phyloP scores from a whole-genome alignment of 2,888 invertebrate genomes.

The Tenthredo scrophulariae region DNA sequence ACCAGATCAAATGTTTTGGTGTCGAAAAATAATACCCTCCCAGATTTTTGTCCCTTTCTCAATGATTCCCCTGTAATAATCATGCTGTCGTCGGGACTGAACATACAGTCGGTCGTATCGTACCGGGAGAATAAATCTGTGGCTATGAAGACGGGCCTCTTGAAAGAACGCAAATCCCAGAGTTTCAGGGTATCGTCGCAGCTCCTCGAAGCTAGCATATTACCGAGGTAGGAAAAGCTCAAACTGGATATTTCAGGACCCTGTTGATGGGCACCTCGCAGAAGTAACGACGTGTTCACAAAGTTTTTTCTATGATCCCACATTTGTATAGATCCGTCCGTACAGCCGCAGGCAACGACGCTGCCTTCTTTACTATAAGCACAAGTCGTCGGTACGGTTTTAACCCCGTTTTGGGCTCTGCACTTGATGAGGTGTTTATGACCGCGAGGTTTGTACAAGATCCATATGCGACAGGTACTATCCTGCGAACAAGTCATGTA shows the following conservation, averaged over 20 bases:
- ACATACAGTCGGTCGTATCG: conserved; percentile 87
- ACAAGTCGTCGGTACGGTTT: conserved; percentile 91
- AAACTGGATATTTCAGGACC: conserved; percentile 91
- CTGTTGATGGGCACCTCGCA: conserved; percentile 89
- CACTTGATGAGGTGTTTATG: conserved; percentile 94
- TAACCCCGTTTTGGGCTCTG: conserved; percentile 90
- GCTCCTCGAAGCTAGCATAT: conserved; percentile 88
- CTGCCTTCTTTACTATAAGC: conserved; percentile 92
- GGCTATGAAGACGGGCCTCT: conserved; percentile 86
- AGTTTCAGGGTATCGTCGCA: conserved; percentile 97
- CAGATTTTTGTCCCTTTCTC: conserved; percentile 82
- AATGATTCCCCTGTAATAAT: conserved; percentile 93
- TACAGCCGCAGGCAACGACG: conserved; percentile 93
- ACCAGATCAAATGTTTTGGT: conserved; percentile 87
- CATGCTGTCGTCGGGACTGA: conserved; percentile 95
- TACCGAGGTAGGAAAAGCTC: conserved; percentile 92
- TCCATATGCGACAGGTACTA: conserved; percentile 96
- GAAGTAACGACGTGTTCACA: conserved; percentile 90
- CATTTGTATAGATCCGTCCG: conserved; percentile 97
- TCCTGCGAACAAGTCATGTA: conserved; percentile 97
- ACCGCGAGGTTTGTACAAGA: conserved; percentile 87
- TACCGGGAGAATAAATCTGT: conserved; percentile 90
- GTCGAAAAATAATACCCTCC: conserved; percentile 89
- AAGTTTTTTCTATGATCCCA: conserved; percentile 97
- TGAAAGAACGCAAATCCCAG: conserved; percentile 95